A percentile compares a stretch with the other conserved stretches of the same genome.
These are phyloP conservation scores for Typhlomys cinereus DNA, from an alignment of 2,113 vertebrate genomes.

Conservation along the genomic window DNA sequence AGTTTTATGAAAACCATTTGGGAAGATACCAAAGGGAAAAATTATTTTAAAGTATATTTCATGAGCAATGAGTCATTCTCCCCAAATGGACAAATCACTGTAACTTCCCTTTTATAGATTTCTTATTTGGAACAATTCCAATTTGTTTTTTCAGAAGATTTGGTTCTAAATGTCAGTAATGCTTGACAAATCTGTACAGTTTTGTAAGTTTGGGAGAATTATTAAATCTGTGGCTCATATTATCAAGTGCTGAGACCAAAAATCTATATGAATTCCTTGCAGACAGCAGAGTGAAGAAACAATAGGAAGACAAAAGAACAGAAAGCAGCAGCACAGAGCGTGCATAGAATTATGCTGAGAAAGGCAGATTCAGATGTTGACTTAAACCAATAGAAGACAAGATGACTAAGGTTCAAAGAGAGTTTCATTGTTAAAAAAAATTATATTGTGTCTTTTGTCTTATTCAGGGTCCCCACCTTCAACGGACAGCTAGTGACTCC, in stretches of 20 bases:
- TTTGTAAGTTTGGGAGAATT: neutral
- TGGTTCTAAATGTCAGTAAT: conserved; percentile 4
- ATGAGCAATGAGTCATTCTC: conserved; percentile 30
- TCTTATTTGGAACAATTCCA: conserved; percentile 44
- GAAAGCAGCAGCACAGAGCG: neutral
- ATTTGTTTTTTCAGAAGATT: neutral
- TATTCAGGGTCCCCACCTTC: too few relatives aligned
- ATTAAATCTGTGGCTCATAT: neutral
- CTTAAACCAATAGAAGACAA: neutral
- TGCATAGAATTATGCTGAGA: neutral
- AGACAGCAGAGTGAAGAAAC: neutral
- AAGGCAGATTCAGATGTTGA: neutral
- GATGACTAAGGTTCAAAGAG: neutral
- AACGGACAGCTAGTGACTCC: neutral
- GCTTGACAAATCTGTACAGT: neutral
- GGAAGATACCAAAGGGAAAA: conserved; percentile 46
- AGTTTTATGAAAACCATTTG: conserved; percentile 46
- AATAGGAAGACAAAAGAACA: too few relatives aligned
- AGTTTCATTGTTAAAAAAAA: neutral
- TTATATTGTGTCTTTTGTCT: too few relatives aligned
- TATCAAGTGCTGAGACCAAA: neutral
- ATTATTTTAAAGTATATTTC: conserved; percentile 48
- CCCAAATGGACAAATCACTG: conserved; percentile 48
- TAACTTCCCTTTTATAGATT: conserved; percentile 34
- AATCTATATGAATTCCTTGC: neutral